phyloP scores from a whole-genome alignment of 2,113 vertebrate genomes.

The Aspidoscelis tigris region DNA sequence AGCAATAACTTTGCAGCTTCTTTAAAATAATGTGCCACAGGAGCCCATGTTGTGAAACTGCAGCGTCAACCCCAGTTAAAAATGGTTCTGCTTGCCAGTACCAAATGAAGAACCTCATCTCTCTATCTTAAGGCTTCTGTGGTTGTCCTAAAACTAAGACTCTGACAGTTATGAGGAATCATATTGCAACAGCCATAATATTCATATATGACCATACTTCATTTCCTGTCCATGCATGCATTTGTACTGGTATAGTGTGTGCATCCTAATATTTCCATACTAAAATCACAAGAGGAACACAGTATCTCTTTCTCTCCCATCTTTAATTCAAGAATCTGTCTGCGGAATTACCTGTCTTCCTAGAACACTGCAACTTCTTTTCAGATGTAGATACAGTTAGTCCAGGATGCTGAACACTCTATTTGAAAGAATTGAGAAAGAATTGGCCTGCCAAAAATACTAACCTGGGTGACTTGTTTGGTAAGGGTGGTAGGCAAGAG shows the following conservation, averaged over 20 bases:
- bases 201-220: not conserved
- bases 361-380: not conserved
- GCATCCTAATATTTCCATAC: not conserved
- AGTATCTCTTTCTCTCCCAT: not conserved
- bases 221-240: not conserved
- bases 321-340: not conserved
- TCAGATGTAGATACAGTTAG: not conserved
- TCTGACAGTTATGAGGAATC: not conserved
- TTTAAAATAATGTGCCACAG: constrained; percentile 8
- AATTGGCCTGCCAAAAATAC: not conserved
- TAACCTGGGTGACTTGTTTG: too few species aligned
- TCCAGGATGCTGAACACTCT: not conserved
- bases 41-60: not conserved
- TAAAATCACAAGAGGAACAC: too few species aligned
- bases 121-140: not conserved
- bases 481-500: too few species aligned
- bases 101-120: not conserved
- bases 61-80: not conserved
- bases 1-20: not conserved
- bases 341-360: not conserved
- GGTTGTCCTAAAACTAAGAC: not conserved
- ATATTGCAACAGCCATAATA: not conserved
- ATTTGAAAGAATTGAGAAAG: not conserved
- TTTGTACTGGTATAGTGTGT: too few species aligned
- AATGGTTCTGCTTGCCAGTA: not conserved